Evolutionary conservation across 1,140 invertebrate genomes (phyloP).

Genomic region (Lethocerus indicus): DNA sequence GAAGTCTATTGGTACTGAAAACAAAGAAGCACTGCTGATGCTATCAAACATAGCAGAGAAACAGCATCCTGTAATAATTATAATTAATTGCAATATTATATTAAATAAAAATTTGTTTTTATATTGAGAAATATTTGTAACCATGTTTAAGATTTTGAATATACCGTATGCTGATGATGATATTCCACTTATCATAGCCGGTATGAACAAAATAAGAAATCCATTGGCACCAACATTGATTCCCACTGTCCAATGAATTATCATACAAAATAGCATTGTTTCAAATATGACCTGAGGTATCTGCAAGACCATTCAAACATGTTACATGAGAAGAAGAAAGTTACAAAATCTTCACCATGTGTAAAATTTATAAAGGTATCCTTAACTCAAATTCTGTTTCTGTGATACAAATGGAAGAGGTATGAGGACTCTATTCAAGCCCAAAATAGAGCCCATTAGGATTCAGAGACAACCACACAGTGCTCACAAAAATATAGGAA

Average conservation of each 20-base stretch:
- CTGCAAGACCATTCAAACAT: slow-evolving; percentile 32
- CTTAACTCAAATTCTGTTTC: no score
- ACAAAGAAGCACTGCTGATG: slow-evolving; percentile 35
- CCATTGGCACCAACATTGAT: slow-evolving; percentile 23
- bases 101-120: no score
- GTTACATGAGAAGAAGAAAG: no score
- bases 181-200: slow-evolving; percentile 26
- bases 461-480: no score
- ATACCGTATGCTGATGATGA: slow-evolving; percentile 29
- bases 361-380: no score
- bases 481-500: no score
- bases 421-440: no score
- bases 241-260: slow-evolving; percentile 34
- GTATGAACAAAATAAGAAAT: slow-evolving; percentile 21
- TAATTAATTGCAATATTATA: no score
- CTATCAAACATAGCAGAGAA: slow-evolving; percentile 45
- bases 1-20: slow-evolving; percentile 46
- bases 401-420: no score
- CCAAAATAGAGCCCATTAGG: no score
- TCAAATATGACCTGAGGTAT: slow-evolving; percentile 40
- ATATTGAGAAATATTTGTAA: no score
- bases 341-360: no score
- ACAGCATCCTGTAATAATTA: slow-evolving; percentile 38
- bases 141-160: slow-evolving; percentile 21
- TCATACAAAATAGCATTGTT: slow-evolving; percentile 35